These are phyloP conservation scores for Plodia interpunctella DNA, from an alignment of 1,140 invertebrate species.

Conservation along the genomic window DNA sequence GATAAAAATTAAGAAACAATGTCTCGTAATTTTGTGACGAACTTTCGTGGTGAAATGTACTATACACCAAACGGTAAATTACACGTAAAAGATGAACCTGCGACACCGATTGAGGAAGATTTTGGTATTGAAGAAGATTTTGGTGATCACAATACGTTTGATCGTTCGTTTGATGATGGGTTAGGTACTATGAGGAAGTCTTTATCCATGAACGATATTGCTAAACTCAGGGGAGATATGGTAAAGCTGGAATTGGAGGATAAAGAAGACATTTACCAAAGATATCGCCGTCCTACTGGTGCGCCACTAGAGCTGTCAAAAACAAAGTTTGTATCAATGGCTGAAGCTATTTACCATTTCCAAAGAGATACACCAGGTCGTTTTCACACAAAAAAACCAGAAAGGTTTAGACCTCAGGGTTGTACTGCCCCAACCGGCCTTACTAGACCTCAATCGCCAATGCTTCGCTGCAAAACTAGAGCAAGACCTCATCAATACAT, in stretches of 20 bases:
- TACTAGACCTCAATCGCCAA: conserved; percentile 59
- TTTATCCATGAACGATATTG: conserved; percentile 62
- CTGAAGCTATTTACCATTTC: conserved; percentile 65
- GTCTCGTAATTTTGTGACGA: conserved; percentile 52
- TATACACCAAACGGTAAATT: conserved; percentile 44
- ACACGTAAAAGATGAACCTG: conserved; percentile 56
- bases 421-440: conserved; percentile 29
- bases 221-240: conserved; percentile 42
- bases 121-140: conserved; percentile 55
- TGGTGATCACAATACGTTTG: conserved; percentile 39
- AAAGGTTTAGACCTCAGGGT: conserved; percentile 35
- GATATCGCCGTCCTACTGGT: conserved; percentile 31
- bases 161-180: conserved; percentile 34
- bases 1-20: conserved; percentile 28
- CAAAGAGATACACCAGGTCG: conserved; percentile 63
- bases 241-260: conserved; percentile 42
- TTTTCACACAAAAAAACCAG: conserved; percentile 48
- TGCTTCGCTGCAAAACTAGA: conserved; percentile 55
- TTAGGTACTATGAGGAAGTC: conserved; percentile 53
- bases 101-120: conserved; percentile 50
- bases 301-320: conserved; percentile 42
- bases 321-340: conserved; percentile 67
- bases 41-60: conserved; percentile 57
- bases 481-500: conserved; percentile 45
- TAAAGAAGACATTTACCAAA: conserved; percentile 33